A percentile compares a stretch with the other conserved stretches of the same genome.
Evolutionary conservation across 2,797 vertebrate genomes (phyloP).

Genomic region (Varecia variegata): DNA sequence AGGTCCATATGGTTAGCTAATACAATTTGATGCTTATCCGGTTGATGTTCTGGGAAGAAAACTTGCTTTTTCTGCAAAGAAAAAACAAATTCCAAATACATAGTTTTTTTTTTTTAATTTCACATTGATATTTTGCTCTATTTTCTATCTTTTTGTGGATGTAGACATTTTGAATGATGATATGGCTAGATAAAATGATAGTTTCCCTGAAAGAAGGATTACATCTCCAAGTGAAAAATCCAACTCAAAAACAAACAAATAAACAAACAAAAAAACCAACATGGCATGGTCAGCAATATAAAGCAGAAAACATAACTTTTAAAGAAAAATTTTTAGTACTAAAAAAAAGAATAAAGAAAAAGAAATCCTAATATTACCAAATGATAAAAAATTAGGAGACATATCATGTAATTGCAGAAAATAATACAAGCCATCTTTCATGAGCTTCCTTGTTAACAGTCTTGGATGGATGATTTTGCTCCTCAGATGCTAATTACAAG

Average conservation of each 20-base stretch:
- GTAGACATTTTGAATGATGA: background rate
- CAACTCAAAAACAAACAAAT: background rate
- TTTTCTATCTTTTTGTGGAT: background rate
- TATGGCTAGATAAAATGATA: background rate
- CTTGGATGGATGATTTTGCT: background rate
- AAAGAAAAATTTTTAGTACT: background rate
- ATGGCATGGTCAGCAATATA: background rate
- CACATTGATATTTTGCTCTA: background rate
- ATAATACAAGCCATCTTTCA: background rate
- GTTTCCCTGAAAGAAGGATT: background rate
- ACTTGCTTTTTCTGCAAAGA: constrained; percentile 35
- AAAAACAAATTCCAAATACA: background rate
- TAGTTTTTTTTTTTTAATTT: background rate
- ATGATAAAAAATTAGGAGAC: background rate
- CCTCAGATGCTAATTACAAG: background rate
- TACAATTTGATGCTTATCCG: constrained; percentile 25
- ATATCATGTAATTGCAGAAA: background rate
- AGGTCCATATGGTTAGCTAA: background rate
- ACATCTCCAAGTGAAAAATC: background rate
- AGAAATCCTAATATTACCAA: background rate
- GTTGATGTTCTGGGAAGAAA: background rate
- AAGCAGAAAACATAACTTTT: background rate
- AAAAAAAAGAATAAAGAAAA: background rate
- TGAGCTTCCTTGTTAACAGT: background rate
- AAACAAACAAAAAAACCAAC: background rate